Conservation (phyloP, 2,797 vertebrate genomes). For the Chelon auratus region DNA sequence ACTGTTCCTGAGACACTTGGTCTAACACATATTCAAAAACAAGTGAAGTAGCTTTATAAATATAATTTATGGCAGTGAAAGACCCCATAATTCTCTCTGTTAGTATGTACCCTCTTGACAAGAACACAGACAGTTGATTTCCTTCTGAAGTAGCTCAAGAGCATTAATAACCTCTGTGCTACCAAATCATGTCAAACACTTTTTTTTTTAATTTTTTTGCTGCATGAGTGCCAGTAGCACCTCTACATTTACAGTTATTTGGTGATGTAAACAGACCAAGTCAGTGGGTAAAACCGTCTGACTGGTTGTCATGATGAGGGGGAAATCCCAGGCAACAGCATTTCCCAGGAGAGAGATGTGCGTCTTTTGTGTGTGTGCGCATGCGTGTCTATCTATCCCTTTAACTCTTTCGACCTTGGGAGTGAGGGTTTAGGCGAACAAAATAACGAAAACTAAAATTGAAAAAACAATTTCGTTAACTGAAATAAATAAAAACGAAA, state of each 20-base stretch:
- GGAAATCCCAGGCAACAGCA: constrained; percentile 3
- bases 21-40: not conserved
- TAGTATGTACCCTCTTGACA: not conserved
- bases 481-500: too few species aligned
- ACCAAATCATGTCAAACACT: not conserved
- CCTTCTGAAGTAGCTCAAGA: not conserved
- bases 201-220: too few species aligned
- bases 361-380: not conserved
- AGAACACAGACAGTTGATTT: not conserved
- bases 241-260: not conserved
- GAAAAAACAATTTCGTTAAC: too few species aligned
- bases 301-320: not conserved
- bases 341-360: not conserved
- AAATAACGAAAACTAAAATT: too few species aligned
- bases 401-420: not conserved
- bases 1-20: not conserved
- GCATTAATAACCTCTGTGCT: not conserved
- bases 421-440: too few species aligned
- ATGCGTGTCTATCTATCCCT: not conserved
- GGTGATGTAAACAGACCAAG: not conserved
- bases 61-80: not conserved
- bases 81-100: constrained; percentile 3
- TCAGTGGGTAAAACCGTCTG: not conserved
- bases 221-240: not conserved
- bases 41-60: not conserved